These are phyloP conservation scores for Dryobates pubescens DNA, from an alignment of 2,797 vertebrate species.

Conservation along the genomic window DNA sequence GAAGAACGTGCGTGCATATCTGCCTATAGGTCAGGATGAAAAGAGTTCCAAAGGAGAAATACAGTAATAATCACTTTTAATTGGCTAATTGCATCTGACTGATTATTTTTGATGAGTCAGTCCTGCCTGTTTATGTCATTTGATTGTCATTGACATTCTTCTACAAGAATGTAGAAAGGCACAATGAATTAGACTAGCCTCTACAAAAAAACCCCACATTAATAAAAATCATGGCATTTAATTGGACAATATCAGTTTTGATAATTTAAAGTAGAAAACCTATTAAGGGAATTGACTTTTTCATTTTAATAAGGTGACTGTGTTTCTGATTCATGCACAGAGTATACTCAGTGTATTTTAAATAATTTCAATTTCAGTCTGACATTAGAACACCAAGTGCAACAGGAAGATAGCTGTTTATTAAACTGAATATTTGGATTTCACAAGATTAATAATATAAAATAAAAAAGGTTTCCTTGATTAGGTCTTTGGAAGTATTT, in stretches of 20 bases:
- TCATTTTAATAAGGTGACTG: neutral
- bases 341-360: neutral
- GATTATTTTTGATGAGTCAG: neutral
- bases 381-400: neutral
- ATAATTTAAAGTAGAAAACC: neutral
- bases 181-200: neutral
- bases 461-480: neutral
- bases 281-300: neutral
- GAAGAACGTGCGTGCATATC: neutral
- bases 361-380: neutral
- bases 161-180: neutral
- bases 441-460: neutral
- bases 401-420: neutral
- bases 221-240: neutral
- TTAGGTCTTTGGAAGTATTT: neutral
- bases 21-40: neutral
- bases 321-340: neutral
- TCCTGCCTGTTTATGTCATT: neutral
- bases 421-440: neutral
- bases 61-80: neutral
- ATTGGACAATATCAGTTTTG: neutral
- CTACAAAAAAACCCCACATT: neutral
- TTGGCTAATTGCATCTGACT: neutral
- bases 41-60: neutral
- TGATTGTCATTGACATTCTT: neutral